Conservation (phyloP, 2,888 invertebrate genomes). For the Agrilus biguttatus region DNA sequence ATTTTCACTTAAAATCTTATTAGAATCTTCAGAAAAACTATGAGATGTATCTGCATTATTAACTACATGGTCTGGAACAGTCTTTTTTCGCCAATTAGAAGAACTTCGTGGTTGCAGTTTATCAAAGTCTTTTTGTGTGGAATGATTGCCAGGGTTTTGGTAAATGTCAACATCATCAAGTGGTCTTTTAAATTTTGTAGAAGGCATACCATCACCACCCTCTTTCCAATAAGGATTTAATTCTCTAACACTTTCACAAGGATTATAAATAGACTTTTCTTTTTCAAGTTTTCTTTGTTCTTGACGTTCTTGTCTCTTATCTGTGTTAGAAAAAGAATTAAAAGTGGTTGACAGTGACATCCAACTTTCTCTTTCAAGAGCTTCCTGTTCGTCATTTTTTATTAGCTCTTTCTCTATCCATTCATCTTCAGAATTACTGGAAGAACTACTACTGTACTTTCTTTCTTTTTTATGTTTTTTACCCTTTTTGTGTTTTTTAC, state of each 20-base stretch:
- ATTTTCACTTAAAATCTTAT: constrained; percentile 45
- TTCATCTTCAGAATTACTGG: constrained; percentile 31
- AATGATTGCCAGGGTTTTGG: constrained; percentile 13
- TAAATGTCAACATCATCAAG: constrained; percentile 29
- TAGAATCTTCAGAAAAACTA: constrained; percentile 8
- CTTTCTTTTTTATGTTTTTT: constrained; percentile 21
- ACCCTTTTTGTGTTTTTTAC: constrained; percentile 31
- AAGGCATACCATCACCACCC: constrained; percentile 74
- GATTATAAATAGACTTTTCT: constrained; percentile 47
- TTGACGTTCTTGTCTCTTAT: constrained; percentile 31
- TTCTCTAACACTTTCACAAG: constrained; percentile 59
- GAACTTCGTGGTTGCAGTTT: constrained; percentile 3
- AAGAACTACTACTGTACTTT: constrained; percentile 11
- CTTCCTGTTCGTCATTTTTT: constrained; percentile 7
- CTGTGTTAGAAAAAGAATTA: constrained; percentile 23
- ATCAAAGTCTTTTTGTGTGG: constrained; percentile 6
- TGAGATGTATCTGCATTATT: constrained; percentile 1
- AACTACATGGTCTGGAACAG: constrained; percentile 12
- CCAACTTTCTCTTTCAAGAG: constrained; percentile 36
- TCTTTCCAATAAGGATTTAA: constrained; percentile 88
- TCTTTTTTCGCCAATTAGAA: constrained; percentile 10
- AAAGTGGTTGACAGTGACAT: constrained; percentile 48
- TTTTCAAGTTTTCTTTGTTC: constrained; percentile 37
- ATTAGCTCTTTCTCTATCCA: constrained; percentile 44
- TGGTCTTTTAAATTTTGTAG: constrained; percentile 31